A percentile compares a stretch with the other conserved stretches of the same genome.
Conservation (phyloP, 1,140 invertebrate genomes). For the Campoletis sonorensis region DNA sequence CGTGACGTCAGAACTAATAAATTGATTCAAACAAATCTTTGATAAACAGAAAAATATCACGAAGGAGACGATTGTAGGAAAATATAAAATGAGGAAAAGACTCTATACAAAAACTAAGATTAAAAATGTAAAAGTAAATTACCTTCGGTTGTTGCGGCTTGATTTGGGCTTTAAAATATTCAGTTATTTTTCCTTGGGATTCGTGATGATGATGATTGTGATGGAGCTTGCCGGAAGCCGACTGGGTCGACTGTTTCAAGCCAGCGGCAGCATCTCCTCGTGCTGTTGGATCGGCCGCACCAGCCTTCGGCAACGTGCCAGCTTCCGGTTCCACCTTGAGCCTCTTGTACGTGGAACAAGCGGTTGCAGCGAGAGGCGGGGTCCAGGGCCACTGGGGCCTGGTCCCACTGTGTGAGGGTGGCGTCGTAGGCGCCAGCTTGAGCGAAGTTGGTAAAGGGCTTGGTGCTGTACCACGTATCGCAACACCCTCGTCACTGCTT, state of each 20-base stretch:
- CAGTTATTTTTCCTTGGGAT: constrained; percentile 84
- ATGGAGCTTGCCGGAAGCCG: constrained; percentile 44
- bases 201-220: constrained; percentile 60
- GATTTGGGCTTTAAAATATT: constrained; percentile 88
- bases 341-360: constrained; percentile 72
- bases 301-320: constrained; percentile 65
- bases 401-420: constrained; percentile 69
- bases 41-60: too few relatives aligned
- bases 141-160: constrained; percentile 80
- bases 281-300: constrained; percentile 65
- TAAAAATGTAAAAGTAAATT: neutral
- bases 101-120: too few relatives aligned
- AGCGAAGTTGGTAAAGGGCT: constrained; percentile 74
- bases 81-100: too few relatives aligned
- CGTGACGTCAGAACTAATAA: too few relatives aligned
- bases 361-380: constrained; percentile 71
- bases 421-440: constrained; percentile 74
- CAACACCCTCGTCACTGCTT: constrained; percentile 73
- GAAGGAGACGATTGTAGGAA: too few relatives aligned
- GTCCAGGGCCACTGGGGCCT: constrained; percentile 76
- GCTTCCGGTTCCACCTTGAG: constrained; percentile 72
- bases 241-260: constrained; percentile 46
- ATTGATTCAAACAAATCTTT: constrained; percentile 42
- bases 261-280: constrained; percentile 51
- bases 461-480: constrained; percentile 72